Base-by-base conservation (phyloP, 2,797 vertebrate species). In the Alexandromys oeconomus region DNA sequence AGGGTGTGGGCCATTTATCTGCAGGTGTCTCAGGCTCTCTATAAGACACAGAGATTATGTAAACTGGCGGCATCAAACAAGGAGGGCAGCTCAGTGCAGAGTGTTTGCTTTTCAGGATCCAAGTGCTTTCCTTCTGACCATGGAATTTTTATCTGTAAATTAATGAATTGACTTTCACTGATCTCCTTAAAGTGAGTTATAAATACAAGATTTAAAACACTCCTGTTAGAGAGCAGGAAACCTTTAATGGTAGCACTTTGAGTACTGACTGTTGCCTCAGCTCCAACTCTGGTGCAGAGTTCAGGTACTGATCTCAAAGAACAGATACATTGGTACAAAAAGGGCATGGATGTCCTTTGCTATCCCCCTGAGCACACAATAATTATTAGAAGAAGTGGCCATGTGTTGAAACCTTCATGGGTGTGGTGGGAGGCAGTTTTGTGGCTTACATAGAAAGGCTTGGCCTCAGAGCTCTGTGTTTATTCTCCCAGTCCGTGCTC, bases 321-420 rank as follows among this genome's bases (percentile, higher is more conserved):
- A 71, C 93, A 98, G 95, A 94, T 96, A 91, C 97, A 98, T 98
- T 94, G 96, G 97, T 96, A 98, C 98, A 94, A 96, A 95, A 98
- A 98, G 97, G 98, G 97, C 94, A 96, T 98, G 98, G 98, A 98
- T 98, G 97, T 98, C 98, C 96, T 96, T 92, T 98, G 96, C 97
- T 97, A 98, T 98, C 98, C 98, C 98, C 97, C 97, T 97, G 97
- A 98, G 98, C 98, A 96, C 98, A 98, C 97, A 98, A 98, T 97
- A 98, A 97, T 98, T 96, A 97, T 91, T 98, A 98, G 98, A 98
- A 98, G 98, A 98, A 96, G 90, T 57, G 98, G 97, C 97, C 97
- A 88, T 98, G 97, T 98, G 96, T 97, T 98, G 96, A 97, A 98
- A 96, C 94, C 96, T 98, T 98, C 95, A 97, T 46, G n/a, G 92